Evolutionary conservation across 1,140 invertebrate genomes (phyloP), one percentile per base, ranked within the genome.

Genomic region (Meloidogyne chitwoodi): DNA sequence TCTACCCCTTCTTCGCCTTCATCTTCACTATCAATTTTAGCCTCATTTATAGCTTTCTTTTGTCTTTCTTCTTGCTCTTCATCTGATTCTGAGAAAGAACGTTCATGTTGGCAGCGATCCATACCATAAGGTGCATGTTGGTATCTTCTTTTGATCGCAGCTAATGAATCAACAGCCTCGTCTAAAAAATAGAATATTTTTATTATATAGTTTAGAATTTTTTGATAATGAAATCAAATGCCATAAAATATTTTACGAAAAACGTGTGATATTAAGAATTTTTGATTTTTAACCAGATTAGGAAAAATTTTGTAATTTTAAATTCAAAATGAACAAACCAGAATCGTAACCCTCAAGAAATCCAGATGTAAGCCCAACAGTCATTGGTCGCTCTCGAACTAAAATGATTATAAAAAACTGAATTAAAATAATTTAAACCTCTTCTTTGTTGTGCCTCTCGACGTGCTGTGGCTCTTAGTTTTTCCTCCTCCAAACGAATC

Each of bases 401-500:
- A 56, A 56, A 56, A 56, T 41, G 2, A 41, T 41, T 41, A n/a
- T n/a, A 56, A n/a, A 56, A 56, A 56, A n/a, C 10, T n/a, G n/a
- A n/a, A 56, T 56, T n/a, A 56, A 22, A 56, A n/a, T 56, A 56
- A 56, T 5, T 56, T 56, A n/a, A 56, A n/a, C 48, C 48, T 22
- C 74, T 68, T 27, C 80, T 70, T 67, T 83, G 84, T 29, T 78
- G 77, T 1, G 83, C 68, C 70, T 85, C 83, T 48, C 85, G 68
- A 6, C 85, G 48, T 12, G 76, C 79, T 2, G 71, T 63, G 19
- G 86, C 85, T 44, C 85, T 83, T 14, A 86, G 74, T 19, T 77
- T 62, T 70, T 86, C 86, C 67, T 86, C 85, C 71, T 86, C 85
- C 66, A 77, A 80, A 10, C 81, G 71, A 62, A 87, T 79, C n/a